Percentiles rank a stretch among this genome's conserved stretches.
Conservation (phyloP, 2,888 invertebrate species). For the Melitaea athalia region DNA sequence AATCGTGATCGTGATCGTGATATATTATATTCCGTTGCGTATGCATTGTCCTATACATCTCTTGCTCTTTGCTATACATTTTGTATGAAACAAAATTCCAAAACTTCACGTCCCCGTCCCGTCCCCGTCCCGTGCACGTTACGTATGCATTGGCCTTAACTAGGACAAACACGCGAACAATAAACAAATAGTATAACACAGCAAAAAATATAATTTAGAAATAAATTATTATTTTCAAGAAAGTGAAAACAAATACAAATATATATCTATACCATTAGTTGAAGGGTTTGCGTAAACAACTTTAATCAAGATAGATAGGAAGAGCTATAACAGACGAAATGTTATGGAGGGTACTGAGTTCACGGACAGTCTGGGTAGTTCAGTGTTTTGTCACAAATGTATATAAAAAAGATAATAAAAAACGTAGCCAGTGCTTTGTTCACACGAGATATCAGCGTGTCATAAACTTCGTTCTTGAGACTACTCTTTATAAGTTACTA, state of each 20-base stretch:
- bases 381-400: not conserved
- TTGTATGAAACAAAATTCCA: no score
- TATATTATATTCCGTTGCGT: no score
- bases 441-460: not conserved
- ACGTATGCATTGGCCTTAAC: no score
- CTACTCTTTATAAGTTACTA: not conserved
- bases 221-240: not conserved
- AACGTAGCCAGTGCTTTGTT: not conserved
- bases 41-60: no score
- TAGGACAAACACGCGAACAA: no score
- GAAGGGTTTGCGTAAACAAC: not conserved
- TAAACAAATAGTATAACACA: no score
- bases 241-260: not conserved
- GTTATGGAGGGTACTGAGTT: not conserved
- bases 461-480: slow-evolving; percentile 3
- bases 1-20: no score
- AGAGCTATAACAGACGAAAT: not conserved
- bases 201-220: no score
- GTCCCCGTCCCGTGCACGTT: no score
- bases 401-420: not conserved
- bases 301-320: not conserved
- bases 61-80: no score
- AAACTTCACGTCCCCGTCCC: no score
- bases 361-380: not conserved
- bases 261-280: not conserved